Conservation (phyloP, 2,888 invertebrate genomes). For the Euphydryas editha region DNA sequence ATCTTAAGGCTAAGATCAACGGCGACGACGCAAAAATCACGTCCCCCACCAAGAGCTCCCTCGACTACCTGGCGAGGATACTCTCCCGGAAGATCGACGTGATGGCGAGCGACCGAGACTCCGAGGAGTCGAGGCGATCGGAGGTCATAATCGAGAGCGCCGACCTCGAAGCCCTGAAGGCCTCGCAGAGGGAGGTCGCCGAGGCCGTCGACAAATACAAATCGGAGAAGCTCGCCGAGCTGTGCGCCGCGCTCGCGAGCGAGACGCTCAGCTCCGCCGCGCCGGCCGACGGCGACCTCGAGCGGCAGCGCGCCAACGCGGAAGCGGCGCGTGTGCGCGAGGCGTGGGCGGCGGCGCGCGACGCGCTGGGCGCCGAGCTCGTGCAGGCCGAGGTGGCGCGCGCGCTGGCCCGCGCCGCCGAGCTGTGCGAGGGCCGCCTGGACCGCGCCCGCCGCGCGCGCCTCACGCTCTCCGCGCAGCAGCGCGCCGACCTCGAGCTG, state of each 20-base stretch:
- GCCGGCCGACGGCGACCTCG: constrained; percentile 71
- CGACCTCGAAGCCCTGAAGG: constrained; percentile 79
- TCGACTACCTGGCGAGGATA: constrained; percentile 90
- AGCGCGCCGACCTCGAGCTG: constrained; percentile 87
- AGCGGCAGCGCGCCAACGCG: constrained; percentile 67
- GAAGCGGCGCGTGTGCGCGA: constrained; percentile 88
- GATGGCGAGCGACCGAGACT: constrained; percentile 59
- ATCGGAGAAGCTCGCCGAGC: constrained; percentile 86
- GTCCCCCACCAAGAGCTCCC: constrained; percentile 68
- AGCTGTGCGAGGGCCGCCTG: constrained; percentile 86
- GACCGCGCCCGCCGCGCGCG: constrained; percentile 80
- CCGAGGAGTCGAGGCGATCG: constrained; percentile 57
- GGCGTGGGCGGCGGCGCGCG: constrained; percentile 90
- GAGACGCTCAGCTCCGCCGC: constrained; percentile 86
- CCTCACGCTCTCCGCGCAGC: constrained; percentile 86
- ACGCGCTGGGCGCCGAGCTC: constrained; percentile 88
- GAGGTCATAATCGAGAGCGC: constrained; percentile 73
- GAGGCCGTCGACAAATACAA: constrained; percentile 86
- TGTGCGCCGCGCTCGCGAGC: constrained; percentile 87
- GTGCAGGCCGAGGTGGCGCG: constrained; percentile 91
- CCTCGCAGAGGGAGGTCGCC: constrained; percentile 85
- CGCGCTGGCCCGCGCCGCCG: constrained; percentile 87
- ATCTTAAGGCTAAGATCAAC: constrained; percentile 86
- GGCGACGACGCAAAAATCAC: constrained; percentile 76
- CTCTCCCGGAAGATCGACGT: constrained; percentile 88